Evolutionary conservation across 2,113 vertebrate genomes (phyloP).

Genomic region (Elgaria multicarinata): DNA sequence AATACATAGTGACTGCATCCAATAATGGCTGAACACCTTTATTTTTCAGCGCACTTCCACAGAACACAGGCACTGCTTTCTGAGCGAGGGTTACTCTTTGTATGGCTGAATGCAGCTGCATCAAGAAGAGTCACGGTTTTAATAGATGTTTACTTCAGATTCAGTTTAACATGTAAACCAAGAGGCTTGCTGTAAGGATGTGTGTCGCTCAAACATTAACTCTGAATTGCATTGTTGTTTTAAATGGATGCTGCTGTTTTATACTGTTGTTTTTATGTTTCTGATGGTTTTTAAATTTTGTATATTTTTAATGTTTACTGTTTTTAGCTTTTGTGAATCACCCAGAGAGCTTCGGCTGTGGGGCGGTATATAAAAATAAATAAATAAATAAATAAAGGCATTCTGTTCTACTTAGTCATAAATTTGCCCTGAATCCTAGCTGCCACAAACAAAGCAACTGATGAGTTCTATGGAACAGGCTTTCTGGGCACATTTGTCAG

Average conservation of each 20-base stretch:
- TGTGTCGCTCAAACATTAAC: neutral
- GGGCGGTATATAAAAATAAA: no score
- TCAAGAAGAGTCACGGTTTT: neutral
- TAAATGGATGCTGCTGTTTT: no score
- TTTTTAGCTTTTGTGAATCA: no score
- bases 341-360: no score
- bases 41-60: constrained; percentile 93
- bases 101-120: constrained; percentile 87
- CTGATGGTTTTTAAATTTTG: no score
- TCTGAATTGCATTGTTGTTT: neutral
- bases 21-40: constrained; percentile 94
- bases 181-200: neutral
- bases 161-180: neutral
- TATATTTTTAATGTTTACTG: no score
- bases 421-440: neutral
- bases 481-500: neutral
- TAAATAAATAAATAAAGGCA: no score
- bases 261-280: no score
- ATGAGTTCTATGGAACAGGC: neutral
- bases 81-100: constrained; percentile 87
- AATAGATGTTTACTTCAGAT: neutral
- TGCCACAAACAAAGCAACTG: neutral
- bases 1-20: constrained; percentile 88
- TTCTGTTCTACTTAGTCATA: neutral
- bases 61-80: constrained; percentile 91